Base-by-base conservation (phyloP, 2,113 vertebrate genomes). In the Picathartes gymnocephalus region DNA sequence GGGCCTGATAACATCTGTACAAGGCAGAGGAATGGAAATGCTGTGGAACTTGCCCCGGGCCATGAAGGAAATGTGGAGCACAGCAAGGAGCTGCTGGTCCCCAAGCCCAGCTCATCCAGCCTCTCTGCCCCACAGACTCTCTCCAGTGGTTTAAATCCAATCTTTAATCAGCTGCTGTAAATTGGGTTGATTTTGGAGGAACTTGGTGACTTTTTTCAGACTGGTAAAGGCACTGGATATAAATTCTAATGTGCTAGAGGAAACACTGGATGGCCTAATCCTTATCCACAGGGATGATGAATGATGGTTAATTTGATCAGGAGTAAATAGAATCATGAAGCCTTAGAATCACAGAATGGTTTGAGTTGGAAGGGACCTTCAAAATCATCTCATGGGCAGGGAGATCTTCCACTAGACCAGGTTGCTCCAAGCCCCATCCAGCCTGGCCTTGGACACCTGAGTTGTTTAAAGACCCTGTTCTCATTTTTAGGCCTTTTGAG, bases 1-100 rank as follows among this genome's bases (percentile, higher is more conserved):
- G 35, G 71, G 39, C 30, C 27, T 71, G 96, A 97, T 96, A 96
- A 86, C 15, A 92, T 96, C 92, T 81, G 72, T 48, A 92, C 76
- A 68, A 70, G 42, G 56, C 60, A 48, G 27, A 71, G 60, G 60
- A 50, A 74, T 84, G 82, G 92, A 78, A 74, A 61, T 0, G 3
- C 45, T 31, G 7, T 13, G 50, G 48, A 86, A 78, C 30, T 81
- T 31, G 51, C 92, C 68, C 21, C 6, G 2, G 81, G 91, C 40
- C 47, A 66, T 1, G 0, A 18, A 77, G 60, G 51, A 81, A 79
- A 70, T 39, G 33, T 33, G 39, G 39, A 83, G 9, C 58, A 50
- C 19, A 56, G 39, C 14, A 19, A 81, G 68, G 62, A 88, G 2
- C 16, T 76, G 15, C 44, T 79, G 37, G 56, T 78, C 76, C 73